Evolutionary conservation across 2,113 vertebrate genomes (phyloP).

Genomic region (Leiothrix lutea): DNA sequence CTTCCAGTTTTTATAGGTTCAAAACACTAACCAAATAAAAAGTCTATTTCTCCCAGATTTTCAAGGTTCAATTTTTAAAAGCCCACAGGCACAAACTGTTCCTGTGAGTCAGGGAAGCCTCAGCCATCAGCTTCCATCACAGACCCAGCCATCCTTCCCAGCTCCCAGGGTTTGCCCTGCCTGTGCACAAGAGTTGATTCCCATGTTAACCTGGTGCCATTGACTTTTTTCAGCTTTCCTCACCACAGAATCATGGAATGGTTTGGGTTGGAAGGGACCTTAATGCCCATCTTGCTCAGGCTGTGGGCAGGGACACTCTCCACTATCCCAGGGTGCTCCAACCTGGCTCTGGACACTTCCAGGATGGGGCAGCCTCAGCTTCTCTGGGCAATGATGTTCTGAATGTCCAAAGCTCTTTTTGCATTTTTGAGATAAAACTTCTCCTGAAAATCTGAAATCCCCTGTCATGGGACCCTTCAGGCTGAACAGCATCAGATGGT

Average conservation of each 20-base stretch:
- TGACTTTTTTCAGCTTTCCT: neutral
- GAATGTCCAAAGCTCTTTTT: neutral
- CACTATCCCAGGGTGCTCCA: neutral
- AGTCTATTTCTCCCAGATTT: neutral
- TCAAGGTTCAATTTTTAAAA: neutral
- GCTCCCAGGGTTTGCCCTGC: neutral
- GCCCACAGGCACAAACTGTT: neutral
- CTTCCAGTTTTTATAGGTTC: neutral
- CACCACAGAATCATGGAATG: neutral
- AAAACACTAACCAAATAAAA: slow-evolving; percentile 17
- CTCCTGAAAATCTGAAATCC: neutral
- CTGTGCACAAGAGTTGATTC: neutral
- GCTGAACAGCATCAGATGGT: neutral
- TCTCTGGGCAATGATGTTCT: rapidly evolving
- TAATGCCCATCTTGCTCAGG: neutral
- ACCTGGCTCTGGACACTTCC: neutral
- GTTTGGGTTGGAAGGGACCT: neutral
- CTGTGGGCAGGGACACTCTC: neutral
- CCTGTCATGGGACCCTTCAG: neutral
- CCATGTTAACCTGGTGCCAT: neutral
- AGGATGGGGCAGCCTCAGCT: neutral
- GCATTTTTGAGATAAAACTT: neutral
- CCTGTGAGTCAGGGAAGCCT: neutral
- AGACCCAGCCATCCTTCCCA: neutral
- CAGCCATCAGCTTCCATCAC: neutral